A percentile compares a stretch with the other conserved stretches of the same genome.
Evolutionary conservation across 2,113 vertebrate genomes (phyloP).

Genomic region (Poicephalus gulielmi): DNA sequence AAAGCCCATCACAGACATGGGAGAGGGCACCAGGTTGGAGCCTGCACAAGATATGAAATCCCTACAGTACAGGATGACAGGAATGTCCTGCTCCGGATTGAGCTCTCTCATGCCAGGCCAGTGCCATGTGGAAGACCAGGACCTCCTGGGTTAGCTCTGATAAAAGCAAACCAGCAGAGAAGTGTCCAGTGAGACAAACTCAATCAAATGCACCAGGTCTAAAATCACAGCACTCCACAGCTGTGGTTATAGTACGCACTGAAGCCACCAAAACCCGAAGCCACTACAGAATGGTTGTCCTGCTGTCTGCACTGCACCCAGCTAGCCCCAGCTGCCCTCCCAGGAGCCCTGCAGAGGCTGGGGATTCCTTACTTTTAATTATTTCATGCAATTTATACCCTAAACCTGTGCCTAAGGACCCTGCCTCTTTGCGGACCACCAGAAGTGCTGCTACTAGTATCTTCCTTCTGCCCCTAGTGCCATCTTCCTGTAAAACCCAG

Average conservation of each 20-base stretch:
- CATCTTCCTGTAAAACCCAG: background rate
- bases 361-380: background rate
- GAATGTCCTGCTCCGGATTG: background rate
- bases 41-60: background rate
- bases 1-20: background rate
- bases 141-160: background rate
- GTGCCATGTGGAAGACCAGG: background rate
- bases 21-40: background rate
- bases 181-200: background rate
- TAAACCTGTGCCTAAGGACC: background rate
- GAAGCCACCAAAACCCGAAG: background rate
- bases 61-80: background rate
- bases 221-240: background rate
- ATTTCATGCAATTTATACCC: background rate
- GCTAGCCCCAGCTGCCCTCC: background rate
- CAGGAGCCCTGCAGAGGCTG: background rate
- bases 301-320: background rate
- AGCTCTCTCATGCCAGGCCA: background rate
- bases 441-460: background rate
- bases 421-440: background rate
- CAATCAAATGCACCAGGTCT: background rate
- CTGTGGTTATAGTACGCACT: background rate
- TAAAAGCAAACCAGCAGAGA: background rate
- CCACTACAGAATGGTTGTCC: background rate
- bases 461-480: background rate